Percentiles rank a stretch among this genome's conserved stretches.
phyloP scores from a whole-genome alignment of 2,797 vertebrate genomes.

The Pseudotriccus pelzelni region DNA sequence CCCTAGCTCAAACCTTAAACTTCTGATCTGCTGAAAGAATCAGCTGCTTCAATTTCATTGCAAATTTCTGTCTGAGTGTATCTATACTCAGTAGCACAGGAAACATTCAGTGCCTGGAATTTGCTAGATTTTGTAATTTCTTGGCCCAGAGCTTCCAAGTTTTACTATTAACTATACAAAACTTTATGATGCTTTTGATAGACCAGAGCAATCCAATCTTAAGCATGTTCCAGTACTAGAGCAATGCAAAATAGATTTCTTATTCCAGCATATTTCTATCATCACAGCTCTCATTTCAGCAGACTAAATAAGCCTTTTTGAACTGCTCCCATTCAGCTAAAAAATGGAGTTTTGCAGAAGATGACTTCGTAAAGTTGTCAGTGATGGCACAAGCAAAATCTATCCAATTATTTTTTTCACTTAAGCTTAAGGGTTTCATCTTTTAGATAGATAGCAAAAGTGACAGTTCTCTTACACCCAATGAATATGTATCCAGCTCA shows the following conservation, averaged over 20 bases:
- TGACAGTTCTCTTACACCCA: not conserved
- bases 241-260: not conserved
- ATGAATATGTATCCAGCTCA: not conserved
- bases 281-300: not conserved
- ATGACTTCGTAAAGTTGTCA: fast-evolving
- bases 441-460: not conserved
- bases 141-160: not conserved
- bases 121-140: not conserved
- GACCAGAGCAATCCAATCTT: not conserved
- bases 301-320: not conserved
- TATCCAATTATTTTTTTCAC: not conserved
- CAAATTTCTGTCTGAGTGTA: not conserved
- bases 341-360: not conserved
- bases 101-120: not conserved
- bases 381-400: not conserved
- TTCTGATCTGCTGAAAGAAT: not conserved
- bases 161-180: not conserved
- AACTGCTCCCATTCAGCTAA: not conserved
- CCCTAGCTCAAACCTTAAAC: not conserved
- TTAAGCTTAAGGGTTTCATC: not conserved
- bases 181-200: not conserved
- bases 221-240: not conserved
- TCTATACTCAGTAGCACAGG: not conserved
- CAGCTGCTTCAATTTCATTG: not conserved
- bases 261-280: not conserved